Conservation (phyloP, 2,888 invertebrate species). For the Mylabris sibirica region DNA sequence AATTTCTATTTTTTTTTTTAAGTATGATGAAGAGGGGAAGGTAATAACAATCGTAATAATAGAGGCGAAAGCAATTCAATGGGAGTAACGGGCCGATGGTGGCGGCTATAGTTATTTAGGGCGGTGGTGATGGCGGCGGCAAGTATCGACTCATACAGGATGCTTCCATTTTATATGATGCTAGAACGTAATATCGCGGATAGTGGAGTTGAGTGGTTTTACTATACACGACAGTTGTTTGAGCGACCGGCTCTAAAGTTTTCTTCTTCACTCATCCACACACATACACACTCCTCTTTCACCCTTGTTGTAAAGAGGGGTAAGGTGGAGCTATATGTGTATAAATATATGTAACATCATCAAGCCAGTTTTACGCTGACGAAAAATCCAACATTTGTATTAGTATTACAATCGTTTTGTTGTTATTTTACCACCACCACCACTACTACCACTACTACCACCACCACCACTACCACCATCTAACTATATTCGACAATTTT, state of each 20-base stretch:
- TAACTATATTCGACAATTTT: conserved; percentile 25
- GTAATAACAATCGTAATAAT: no score
- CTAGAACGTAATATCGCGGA: conserved; percentile 58
- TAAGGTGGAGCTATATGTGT: conserved; percentile 29
- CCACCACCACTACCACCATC: neutral
- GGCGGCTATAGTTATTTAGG: neutral
- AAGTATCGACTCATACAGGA: conserved; percentile 54
- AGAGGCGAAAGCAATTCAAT: no score
- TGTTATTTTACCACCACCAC: conserved; percentile 42
- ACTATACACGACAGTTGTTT: conserved; percentile 58
- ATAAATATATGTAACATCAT: conserved; percentile 8
- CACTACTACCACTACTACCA: neutral
- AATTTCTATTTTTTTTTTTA: no score
- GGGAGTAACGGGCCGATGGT: neutral
- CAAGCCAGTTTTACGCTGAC: conserved; percentile 57
- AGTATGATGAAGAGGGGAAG: no score
- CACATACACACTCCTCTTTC: neutral
- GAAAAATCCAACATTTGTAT: conserved; percentile 27
- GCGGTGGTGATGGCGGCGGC: conserved; percentile 31
- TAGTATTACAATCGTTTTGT: conserved; percentile 49
- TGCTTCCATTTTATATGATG: conserved; percentile 58
- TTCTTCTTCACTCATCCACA: conserved; percentile 18
- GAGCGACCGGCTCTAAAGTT: conserved; percentile 53
- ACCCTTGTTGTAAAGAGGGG: conserved; percentile 32
- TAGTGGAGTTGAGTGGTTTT: conserved; percentile 56